Conservation (phyloP, 2,797 vertebrate species). For the Vespertilio murinus region DNA sequence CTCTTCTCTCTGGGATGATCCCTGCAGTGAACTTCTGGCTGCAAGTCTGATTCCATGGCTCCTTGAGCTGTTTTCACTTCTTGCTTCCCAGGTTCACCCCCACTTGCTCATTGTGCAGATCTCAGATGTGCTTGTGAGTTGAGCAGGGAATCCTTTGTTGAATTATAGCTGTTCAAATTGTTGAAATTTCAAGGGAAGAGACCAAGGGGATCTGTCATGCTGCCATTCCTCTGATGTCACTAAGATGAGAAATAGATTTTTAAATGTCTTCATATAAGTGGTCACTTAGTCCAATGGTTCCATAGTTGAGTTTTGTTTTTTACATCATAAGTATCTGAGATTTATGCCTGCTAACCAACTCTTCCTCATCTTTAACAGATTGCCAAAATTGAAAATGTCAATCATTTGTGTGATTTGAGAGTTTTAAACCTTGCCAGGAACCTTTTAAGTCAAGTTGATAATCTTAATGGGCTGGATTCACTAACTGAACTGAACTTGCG, state of each 20-base stretch:
- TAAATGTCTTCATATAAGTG: constrained; percentile 37
- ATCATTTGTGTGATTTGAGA: constrained; percentile 90
- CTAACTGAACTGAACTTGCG: constrained; percentile 94
- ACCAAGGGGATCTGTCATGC: background rate
- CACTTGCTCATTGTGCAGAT: background rate
- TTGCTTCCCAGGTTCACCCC: background rate
- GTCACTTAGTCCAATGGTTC: constrained; percentile 10
- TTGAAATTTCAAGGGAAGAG: background rate
- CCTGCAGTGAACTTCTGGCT: background rate
- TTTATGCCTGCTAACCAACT: constrained; percentile 26
- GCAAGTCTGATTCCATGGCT: background rate
- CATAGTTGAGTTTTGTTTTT: constrained; percentile 50
- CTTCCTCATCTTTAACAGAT: constrained; percentile 86
- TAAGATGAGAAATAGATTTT: constrained; percentile 5
- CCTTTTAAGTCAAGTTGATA: constrained; percentile 89
- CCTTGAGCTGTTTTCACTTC: background rate
- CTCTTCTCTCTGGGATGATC: background rate
- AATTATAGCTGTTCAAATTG: background rate
- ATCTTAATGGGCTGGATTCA: constrained; percentile 90
- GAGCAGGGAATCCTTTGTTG: background rate
- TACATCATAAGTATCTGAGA: background rate
- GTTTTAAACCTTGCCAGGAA: constrained; percentile 96
- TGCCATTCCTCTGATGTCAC: background rate
- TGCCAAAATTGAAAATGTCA: constrained; percentile 91
- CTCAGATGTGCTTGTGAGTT: background rate